Evolutionary conservation across 2,888 invertebrate species (phyloP), one percentile per base, ranked within the genome.

Genomic region (Drosophila infuscata): DNA sequence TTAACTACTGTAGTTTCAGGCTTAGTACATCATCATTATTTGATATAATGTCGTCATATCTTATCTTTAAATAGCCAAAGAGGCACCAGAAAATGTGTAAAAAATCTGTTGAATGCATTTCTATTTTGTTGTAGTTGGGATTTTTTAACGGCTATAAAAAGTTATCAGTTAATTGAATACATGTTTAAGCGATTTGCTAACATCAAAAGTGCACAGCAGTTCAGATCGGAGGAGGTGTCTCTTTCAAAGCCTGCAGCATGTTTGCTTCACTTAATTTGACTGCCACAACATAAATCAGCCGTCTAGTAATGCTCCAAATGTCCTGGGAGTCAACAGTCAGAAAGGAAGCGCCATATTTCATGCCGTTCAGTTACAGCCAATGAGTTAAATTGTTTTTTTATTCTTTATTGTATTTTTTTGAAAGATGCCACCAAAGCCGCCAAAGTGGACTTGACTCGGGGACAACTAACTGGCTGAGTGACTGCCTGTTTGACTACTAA

Each of bases 401-500:
- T 11, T 36, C 6, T n/a, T 11, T 17, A 1, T 51, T 52, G 2
- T 25, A 25, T 25, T 25, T 25, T 25, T 25, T 25, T 57, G 57
- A 57, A 43, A 32, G 57, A 57, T 57, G 57, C 57, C 57, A 43
- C 43, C 41, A 32, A 57, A 57, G 32, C 57, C 57, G 57, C 43
- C 43, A 57, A 57, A 57, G 20, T 57, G 57, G 43, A 57, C 43
- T 57, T 43, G 43, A 43, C 20, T 17, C 15, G 17, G 54, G 29
- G 36, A 54, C 36, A 38, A 41, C 30, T 49, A n/a, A 30, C 54
- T 36, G 32, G 17, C 48, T 49, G 25, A 49, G 29, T 30, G 25
- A 49, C 29, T 51, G 51, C 17, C 32, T 17, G 51, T 30, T 48
- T 61, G 67, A 48, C 38, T 67, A 79, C 58, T 68, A 54, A 77